A percentile compares a stretch with the other conserved stretches of the same genome.
Conservation (phyloP, 2,113 vertebrate species). For the Brevimyrus niger region DNA sequence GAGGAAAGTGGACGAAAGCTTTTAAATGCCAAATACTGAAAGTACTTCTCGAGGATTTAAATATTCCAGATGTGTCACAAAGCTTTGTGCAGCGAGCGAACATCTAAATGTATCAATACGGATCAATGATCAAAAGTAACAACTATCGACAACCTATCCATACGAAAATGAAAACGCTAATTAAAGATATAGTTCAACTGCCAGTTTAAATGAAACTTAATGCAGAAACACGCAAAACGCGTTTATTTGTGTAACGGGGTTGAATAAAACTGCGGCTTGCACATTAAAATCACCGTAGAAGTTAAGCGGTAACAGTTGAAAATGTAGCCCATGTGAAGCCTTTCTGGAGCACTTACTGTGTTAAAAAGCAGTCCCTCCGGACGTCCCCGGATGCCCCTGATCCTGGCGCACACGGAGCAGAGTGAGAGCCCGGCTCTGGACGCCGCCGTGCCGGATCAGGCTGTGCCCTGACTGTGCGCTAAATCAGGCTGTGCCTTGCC, state of each 20-base stretch:
- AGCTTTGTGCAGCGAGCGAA: not conserved
- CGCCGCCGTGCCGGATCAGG: conserved; percentile 52
- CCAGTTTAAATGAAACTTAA: not conserved
- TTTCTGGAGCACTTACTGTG: conserved; percentile 65
- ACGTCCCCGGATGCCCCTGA: conserved; percentile 43
- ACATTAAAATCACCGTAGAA: conserved; percentile 18
- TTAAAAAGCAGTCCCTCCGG: conserved; percentile 54
- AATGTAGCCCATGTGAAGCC: conserved; percentile 33
- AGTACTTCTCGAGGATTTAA: not conserved
- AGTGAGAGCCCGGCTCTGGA: conserved; percentile 55
- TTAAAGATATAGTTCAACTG: not conserved
- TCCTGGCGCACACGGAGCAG: conserved; percentile 46
- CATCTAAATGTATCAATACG: conserved; percentile 1
- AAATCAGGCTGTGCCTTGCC: conserved; percentile 62
- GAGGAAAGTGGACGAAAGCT: not conserved
- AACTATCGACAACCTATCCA: not conserved
- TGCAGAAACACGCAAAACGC: not conserved
- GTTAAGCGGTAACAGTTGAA: conserved; percentile 21
- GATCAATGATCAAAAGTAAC: conserved; percentile 11
- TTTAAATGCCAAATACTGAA: not conserved
- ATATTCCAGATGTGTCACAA: not conserved
- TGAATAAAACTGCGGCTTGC: conserved; percentile 19
- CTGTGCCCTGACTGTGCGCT: conserved; percentile 37
- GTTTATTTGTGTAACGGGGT: not conserved
- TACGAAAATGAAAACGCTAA: not conserved